phyloP scores from a whole-genome alignment of 1,140 invertebrate species.

The Wasmannia auropunctata region DNA sequence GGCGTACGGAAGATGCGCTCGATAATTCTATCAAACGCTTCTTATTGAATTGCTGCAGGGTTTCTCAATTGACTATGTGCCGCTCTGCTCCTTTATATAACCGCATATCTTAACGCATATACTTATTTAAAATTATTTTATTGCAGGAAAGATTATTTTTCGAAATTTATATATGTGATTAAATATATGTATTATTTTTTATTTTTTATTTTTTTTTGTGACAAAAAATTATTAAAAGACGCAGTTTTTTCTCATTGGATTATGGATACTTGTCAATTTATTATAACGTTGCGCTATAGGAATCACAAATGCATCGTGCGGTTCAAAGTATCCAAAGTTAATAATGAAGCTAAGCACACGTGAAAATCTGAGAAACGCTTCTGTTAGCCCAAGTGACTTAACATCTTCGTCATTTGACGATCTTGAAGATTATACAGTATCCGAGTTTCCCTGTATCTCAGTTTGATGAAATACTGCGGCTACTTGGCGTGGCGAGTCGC shows the following conservation, averaged over 20 bases:
- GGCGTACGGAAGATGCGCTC: neutral
- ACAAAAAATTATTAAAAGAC: neutral
- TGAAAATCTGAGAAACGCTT: slow-evolving; percentile 4
- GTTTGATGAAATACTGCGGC: neutral
- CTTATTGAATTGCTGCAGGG: neutral
- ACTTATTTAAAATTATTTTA: neutral
- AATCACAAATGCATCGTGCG: neutral
- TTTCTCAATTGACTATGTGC: neutral
- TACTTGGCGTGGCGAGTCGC: neutral
- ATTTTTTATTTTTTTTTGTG: neutral
- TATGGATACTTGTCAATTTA: neutral
- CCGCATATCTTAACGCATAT: too few species aligned
- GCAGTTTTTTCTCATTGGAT: neutral
- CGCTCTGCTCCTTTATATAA: neutral
- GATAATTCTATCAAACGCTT: slow-evolving; percentile 13
- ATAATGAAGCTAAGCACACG: neutral
- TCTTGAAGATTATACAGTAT: slow-evolving; percentile 31
- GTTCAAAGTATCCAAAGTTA: neutral
- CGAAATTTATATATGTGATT: neutral
- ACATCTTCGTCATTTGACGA: neutral
- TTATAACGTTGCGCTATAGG: neutral
- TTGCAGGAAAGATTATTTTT: neutral
- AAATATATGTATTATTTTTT: neutral
- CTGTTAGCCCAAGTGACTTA: neutral
- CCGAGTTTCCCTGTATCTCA: neutral